Base-by-base conservation (phyloP, 2,888 invertebrate genomes). In the Resseliella maxima region DNA sequence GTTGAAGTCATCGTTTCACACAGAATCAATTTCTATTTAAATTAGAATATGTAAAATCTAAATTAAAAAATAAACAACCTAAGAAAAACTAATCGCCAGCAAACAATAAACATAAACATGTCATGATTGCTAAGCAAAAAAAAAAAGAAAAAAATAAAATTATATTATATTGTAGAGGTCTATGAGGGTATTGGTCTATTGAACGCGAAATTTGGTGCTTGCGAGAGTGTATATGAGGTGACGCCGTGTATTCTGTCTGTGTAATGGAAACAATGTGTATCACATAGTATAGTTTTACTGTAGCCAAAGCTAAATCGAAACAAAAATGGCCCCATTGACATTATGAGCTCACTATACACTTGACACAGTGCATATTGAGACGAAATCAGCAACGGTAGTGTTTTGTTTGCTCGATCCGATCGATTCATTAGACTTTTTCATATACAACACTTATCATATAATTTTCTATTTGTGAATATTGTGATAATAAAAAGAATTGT, bases 191-290 rank as follows among this genome's bases (percentile, higher is more conserved):
- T 59, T 59, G 2, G 72, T 72, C 72, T 72, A 72, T 59, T 59
- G 24, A 6, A 59, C 72, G 72, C 31, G 72, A 35, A 31, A 12
- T 72, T 72, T 72, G 72, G 27, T 72, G 72, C 72, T 59, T 59
- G 24, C 59, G 3, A 18, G 2, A 12, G 72, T 31, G 27, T 72
- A 35, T 35, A 72, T 72, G 27, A 18, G 2, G 24, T 8, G 15
- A 2, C 50, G 3, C 72, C 31, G 72, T 72, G 72, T 72, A 72
- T 72, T 24, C 10, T 35, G 35, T 31, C 31, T 21, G 72, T 35
- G 72, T 72, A 18, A 72, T 27, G 72, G 72, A 31, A 72, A 72
- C 72, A 72, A 72, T 72, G 72, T 72, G 31, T 72, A 59, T 59
- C 59, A 31, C 31, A n/a, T 18, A 50, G 35, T 27, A 59, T 59